A percentile compares a stretch with the other conserved stretches of the same genome.
Evolutionary conservation across 2,113 vertebrate species (phyloP).

Genomic region (Asarcornis scutulata): DNA sequence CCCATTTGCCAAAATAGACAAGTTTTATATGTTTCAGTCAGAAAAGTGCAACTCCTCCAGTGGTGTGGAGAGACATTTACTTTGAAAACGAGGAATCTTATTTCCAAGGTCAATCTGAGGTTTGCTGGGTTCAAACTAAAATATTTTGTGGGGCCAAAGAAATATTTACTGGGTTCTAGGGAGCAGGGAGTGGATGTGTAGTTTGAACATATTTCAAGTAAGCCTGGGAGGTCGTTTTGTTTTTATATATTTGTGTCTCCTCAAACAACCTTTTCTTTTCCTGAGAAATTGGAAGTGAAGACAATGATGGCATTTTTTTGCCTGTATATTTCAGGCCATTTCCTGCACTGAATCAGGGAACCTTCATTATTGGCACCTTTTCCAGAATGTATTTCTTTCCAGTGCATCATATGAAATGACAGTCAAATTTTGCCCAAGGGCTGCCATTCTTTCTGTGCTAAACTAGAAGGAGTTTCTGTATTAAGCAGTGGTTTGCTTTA

Average conservation of each 20-base stretch:
- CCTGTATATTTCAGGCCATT: not conserved
- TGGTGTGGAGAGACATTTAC: slow-evolving; percentile 35
- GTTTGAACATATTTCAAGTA: slow-evolving; percentile 54
- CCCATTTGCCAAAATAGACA: slow-evolving; percentile 27
- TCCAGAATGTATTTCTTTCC: not conserved
- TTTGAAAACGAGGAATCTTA: slow-evolving; percentile 58
- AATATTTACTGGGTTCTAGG: slow-evolving; percentile 62
- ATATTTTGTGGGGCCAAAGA: slow-evolving; percentile 43
- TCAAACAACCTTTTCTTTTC: not conserved
- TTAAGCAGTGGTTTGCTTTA: not conserved
- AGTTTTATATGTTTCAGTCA: slow-evolving; percentile 31
- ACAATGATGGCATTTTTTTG: not conserved
- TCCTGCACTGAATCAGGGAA: not conserved
- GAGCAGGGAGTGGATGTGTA: slow-evolving; percentile 53
- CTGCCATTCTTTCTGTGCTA: not conserved
- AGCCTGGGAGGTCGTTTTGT: slow-evolving; percentile 60
- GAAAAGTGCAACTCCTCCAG: slow-evolving; percentile 34
- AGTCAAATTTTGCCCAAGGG: not conserved
- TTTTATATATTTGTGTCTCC: slow-evolving; percentile 52
- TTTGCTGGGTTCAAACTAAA: slow-evolving; percentile 61
- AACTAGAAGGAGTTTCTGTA: not conserved
- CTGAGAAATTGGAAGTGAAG: not conserved
- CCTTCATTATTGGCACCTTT: not conserved
- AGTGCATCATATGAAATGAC: not conserved
- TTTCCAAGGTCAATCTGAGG: slow-evolving; percentile 62